A percentile compares a stretch with the other conserved stretches of the same genome.
Conservation (phyloP, 2,888 invertebrate genomes). For the Amphimallon solstitiale region DNA sequence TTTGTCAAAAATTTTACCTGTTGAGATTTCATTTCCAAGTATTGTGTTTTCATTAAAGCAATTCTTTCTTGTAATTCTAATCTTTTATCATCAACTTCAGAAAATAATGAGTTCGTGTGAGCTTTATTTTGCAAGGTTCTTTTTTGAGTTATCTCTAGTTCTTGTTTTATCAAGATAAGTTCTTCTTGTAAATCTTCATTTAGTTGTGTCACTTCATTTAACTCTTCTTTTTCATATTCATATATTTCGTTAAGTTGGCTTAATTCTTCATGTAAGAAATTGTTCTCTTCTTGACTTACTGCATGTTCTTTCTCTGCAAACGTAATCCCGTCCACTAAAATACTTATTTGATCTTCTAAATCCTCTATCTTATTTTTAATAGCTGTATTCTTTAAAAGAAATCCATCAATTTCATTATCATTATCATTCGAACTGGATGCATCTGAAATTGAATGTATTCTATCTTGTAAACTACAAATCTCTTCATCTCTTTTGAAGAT, state of each 20-base stretch:
- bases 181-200: constrained; percentile 54
- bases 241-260: constrained; percentile 33
- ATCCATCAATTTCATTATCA: constrained; percentile 5
- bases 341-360: constrained; percentile 21
- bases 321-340: constrained; percentile 43
- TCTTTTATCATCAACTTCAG: constrained; percentile 58
- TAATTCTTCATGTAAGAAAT: constrained; percentile 24
- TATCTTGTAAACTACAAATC: too few species aligned
- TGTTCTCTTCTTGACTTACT: constrained; percentile 9
- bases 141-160: constrained; percentile 52
- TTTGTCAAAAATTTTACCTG: constrained; percentile 43
- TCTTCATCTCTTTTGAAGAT: too few species aligned
- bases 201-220: constrained; percentile 48
- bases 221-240: constrained; percentile 49
- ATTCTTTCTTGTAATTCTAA: constrained; percentile 53
- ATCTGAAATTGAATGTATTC: too few species aligned
- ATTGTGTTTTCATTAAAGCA: constrained; percentile 51
- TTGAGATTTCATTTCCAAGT: constrained; percentile 51
- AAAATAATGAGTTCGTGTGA: constrained; percentile 59
- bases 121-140: constrained; percentile 51
- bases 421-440: too few species aligned
- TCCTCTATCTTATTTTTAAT: constrained; percentile 19
- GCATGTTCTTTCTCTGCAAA: constrained; percentile 44
- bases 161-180: constrained; percentile 47
- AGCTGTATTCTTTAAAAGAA: constrained; percentile 25